These are phyloP conservation scores for Sturmia bella DNA, from an alignment of 2,888 invertebrate genomes.

Conservation along the genomic window DNA sequence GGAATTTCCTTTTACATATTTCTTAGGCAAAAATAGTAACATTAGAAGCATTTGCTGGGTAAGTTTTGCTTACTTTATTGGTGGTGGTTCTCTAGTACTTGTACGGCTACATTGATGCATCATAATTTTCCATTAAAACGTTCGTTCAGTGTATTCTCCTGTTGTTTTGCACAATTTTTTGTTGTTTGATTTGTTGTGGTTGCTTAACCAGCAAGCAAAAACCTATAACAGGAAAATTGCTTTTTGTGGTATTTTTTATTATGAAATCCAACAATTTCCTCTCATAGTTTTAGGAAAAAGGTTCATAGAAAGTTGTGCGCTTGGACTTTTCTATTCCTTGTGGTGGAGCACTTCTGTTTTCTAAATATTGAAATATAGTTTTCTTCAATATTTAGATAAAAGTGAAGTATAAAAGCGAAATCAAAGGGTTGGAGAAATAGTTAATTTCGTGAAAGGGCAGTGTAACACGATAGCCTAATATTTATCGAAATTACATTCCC, in stretches of 20 bases:
- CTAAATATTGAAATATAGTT: conserved; percentile 18
- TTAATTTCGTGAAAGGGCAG: not conserved
- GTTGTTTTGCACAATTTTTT: not conserved
- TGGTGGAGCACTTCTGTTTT: not conserved
- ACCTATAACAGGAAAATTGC: conserved; percentile 48
- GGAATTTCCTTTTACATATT: not conserved
- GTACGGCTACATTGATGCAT: not conserved
- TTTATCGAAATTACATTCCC: not conserved
- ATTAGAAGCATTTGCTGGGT: no score
- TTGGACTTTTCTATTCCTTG: not conserved
- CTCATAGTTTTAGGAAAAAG: conserved; percentile 31
- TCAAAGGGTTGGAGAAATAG: not conserved
- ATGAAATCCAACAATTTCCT: conserved; percentile 39
- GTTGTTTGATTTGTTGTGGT: conserved; percentile 20
- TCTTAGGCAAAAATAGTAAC: no score
- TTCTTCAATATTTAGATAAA: not conserved
- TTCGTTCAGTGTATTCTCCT: not conserved
- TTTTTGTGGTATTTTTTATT: conserved; percentile 45
- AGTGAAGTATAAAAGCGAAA: not conserved
- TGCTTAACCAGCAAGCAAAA: conserved; percentile 27
- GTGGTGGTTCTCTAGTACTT: not conserved
- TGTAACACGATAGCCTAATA: not conserved
- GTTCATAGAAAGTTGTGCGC: conserved; percentile 33
- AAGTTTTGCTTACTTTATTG: not conserved
- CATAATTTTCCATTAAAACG: not conserved